Evolutionary conservation across 2,797 vertebrate genomes (phyloP).

Genomic region (Vultur gryphus): DNA sequence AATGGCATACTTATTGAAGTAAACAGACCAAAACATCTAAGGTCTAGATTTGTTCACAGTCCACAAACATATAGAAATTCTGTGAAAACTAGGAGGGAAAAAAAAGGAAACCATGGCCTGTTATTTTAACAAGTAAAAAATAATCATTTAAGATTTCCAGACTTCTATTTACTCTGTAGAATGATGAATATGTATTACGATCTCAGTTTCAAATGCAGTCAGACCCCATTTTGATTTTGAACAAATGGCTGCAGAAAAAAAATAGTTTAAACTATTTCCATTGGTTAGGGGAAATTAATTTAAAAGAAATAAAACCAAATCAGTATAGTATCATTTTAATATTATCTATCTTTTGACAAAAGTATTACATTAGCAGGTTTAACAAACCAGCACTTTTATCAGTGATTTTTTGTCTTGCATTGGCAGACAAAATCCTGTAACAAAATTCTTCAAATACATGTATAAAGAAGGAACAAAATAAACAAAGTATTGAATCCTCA

Average conservation of each 20-base stretch:
- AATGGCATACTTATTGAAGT: neutral
- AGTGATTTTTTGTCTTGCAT: neutral
- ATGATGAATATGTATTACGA: neutral
- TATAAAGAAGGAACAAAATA: neutral
- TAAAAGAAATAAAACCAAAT: neutral
- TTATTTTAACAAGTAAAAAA: neutral
- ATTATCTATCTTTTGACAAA: neutral
- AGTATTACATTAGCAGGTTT: neutral
- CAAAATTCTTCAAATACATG: neutral
- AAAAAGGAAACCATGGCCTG: neutral
- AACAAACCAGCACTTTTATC: neutral
- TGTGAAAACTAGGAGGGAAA: neutral
- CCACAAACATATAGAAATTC: neutral
- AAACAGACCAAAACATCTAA: neutral
- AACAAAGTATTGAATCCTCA: neutral
- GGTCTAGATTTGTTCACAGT: neutral
- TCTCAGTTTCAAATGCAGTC: neutral
- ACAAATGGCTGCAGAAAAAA: neutral
- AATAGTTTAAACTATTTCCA: neutral
- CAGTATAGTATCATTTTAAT: neutral
- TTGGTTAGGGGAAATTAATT: neutral
- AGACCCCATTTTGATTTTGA: neutral
- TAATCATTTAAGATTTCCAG: neutral
- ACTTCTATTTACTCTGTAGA: neutral
- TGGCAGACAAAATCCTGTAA: neutral